A percentile compares a stretch with the other conserved stretches of the same genome.
phyloP scores from a whole-genome alignment of 2,797 vertebrate genomes.

The Xyrichtys novacula region DNA sequence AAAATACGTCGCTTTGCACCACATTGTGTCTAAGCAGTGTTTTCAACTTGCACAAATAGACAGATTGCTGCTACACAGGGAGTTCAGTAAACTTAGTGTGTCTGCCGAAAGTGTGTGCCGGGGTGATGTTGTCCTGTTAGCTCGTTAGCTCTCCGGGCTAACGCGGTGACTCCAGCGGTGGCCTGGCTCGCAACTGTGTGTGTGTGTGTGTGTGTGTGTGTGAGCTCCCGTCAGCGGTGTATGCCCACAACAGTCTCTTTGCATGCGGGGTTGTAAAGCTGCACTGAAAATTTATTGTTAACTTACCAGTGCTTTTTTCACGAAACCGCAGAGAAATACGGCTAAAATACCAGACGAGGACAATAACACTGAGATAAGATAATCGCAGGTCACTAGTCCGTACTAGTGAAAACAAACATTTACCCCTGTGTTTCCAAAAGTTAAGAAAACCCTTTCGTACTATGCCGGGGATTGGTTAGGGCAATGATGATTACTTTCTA shows the following conservation, averaged over 20 bases:
- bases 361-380: background rate
- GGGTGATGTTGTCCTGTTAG: conserved; percentile 75
- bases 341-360: background rate
- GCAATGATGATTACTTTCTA: background rate
- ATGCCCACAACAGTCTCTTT: no score
- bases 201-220: conserved; percentile 26
- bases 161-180: conserved; percentile 67
- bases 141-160: conserved; percentile 74
- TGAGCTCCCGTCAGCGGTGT: no score
- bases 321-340: background rate
- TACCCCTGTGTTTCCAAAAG: background rate
- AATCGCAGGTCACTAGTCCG: background rate
- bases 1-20: background rate
- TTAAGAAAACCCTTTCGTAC: background rate
- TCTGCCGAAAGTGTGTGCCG: conserved; percentile 56
- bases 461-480: background rate
- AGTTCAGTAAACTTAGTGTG: conserved; percentile 62
- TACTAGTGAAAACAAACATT: background rate
- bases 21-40: background rate
- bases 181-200: conserved; percentile 66
- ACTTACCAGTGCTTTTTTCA: background rate
- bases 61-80: background rate
- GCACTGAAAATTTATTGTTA: background rate
- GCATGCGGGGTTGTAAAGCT: conserved; percentile 19
- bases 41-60: background rate